Conservation (phyloP, 2,797 vertebrate species). For the Eutrigla gurnardus region DNA sequence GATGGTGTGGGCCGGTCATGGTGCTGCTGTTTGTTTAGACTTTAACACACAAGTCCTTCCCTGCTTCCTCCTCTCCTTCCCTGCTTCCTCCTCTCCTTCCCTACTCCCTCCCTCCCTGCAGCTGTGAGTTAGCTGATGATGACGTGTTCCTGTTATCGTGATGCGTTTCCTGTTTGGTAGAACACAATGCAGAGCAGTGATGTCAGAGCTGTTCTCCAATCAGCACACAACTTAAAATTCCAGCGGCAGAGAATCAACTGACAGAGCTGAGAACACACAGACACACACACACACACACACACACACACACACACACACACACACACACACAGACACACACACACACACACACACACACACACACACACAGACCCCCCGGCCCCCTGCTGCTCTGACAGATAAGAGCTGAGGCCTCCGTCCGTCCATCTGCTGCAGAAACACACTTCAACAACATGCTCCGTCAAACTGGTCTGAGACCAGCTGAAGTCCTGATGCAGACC, state of each 20-base stretch:
- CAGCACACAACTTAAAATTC: slow-evolving; percentile 59
- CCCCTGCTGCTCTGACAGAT: slow-evolving; percentile 65
- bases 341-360: background rate
- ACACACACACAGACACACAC: background rate
- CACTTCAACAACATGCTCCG: background rate
- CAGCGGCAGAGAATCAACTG: slow-evolving; percentile 23
- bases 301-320: background rate
- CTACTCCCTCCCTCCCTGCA: background rate
- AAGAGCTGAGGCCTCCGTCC: slow-evolving; percentile 46
- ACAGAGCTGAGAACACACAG: background rate
- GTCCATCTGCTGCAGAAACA: slow-evolving; percentile 23
- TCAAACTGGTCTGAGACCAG: background rate
- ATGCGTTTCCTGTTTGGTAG: no score
- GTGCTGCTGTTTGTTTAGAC: no score
- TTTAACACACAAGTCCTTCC: background rate
- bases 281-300: no score
- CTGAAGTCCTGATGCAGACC: background rate
- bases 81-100: background rate
- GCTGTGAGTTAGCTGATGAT: background rate
- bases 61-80: background rate
- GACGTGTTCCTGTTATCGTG: no score
- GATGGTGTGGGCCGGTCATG: no score
- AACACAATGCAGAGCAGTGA: background rate
- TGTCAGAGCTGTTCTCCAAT: slow-evolving; percentile 29
- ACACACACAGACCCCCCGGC: slow-evolving; percentile 5